Evolutionary conservation across 2,113 vertebrate species (phyloP).

Genomic region (Sander vitreus): DNA sequence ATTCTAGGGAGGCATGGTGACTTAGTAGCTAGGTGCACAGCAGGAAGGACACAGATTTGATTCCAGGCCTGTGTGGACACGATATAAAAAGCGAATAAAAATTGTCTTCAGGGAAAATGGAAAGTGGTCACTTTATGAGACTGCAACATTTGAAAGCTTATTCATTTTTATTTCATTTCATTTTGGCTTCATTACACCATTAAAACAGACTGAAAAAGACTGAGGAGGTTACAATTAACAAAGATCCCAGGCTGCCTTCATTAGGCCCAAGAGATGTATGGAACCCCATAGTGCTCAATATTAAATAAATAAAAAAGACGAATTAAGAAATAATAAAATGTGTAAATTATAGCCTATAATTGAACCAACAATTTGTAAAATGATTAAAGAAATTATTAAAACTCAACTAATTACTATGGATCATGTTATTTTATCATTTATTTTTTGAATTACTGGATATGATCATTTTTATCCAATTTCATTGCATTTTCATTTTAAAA

Average conservation of each 20-base stretch:
- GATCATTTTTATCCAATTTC: too few species aligned
- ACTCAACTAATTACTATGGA: too few species aligned
- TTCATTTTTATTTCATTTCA: background rate
- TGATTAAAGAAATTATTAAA: too few species aligned
- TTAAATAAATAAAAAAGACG: background rate
- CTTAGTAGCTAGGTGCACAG: slow-evolving; percentile 4
- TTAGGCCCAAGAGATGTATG: background rate
- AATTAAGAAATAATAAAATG: too few species aligned
- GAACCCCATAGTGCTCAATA: background rate
- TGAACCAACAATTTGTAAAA: too few species aligned
- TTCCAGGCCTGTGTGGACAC: background rate
- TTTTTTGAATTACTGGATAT: too few species aligned
- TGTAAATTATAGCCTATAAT: too few species aligned
- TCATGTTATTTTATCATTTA: too few species aligned
- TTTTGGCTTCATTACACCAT: background rate
- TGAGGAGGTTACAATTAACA: background rate
- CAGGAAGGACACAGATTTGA: slow-evolving; percentile 14
- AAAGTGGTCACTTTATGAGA: background rate
- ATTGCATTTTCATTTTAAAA: too few species aligned
- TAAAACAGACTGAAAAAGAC: slow-evolving; percentile 4
- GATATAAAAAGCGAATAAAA: slow-evolving; percentile 27
- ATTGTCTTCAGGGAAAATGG: background rate
- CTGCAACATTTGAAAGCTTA: background rate
- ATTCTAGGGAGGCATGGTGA: background rate
- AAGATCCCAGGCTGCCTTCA: background rate